Conservation (phyloP, 2,113 vertebrate genomes). For the Thryonomys swinderianus region DNA sequence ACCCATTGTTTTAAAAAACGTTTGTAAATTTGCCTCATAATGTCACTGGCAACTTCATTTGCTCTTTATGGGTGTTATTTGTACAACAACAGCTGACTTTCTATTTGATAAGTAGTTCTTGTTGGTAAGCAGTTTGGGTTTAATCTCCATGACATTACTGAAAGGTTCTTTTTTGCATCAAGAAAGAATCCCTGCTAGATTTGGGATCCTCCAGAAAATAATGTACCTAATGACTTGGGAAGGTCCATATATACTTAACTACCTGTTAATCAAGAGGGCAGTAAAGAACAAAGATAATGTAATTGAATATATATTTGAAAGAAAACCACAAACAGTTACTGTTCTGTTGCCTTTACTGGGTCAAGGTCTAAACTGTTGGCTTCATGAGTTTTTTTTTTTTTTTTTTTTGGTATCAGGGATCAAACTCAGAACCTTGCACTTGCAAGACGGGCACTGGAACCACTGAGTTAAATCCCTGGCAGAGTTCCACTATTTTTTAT, state of each 20-base stretch:
- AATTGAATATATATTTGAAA: slow-evolving; percentile 3
- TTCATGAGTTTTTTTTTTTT: slow-evolving; percentile 26
- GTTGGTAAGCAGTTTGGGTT: slow-evolving; percentile 17
- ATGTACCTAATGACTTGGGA: slow-evolving; percentile 21
- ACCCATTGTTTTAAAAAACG: slow-evolving; percentile 39
- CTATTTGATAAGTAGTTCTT: slow-evolving; percentile 25
- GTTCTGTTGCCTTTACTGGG: not conserved
- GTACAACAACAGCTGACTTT: slow-evolving; percentile 50
- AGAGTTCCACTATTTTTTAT: slow-evolving; percentile 21
- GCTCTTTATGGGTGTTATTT: slow-evolving; percentile 61
- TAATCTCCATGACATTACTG: not conserved
- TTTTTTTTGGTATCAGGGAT: not conserved
- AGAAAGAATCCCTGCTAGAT: slow-evolving; percentile 38
- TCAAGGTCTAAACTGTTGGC: slow-evolving; percentile 9
- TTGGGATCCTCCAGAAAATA: not conserved
- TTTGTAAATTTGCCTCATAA: too few relatives aligned
- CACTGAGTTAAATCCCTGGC: too few relatives aligned
- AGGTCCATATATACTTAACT: not conserved
- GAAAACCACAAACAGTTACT: not conserved
- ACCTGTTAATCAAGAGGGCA: not conserved
- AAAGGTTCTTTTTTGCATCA: slow-evolving; percentile 36
- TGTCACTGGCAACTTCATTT: slow-evolving; percentile 63
- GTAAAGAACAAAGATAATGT: not conserved
- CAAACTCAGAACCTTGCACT: too few relatives aligned
- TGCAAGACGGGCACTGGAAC: too few relatives aligned